These are phyloP conservation scores for Phalloptychus januarius DNA, from an alignment of 2,797 vertebrate genomes.

Conservation along the genomic window DNA sequence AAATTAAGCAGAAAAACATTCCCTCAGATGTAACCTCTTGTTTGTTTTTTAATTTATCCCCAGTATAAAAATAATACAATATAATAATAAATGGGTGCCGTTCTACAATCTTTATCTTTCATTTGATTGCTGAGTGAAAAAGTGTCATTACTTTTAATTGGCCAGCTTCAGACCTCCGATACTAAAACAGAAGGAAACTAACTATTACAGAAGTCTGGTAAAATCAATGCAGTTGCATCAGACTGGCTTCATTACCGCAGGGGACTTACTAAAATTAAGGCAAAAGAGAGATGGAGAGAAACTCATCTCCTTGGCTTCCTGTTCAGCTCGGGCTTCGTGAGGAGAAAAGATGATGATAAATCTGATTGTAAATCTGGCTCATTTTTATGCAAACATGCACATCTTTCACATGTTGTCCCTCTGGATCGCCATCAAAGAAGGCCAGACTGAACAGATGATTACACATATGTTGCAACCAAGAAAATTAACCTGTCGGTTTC, in stretches of 20 bases:
- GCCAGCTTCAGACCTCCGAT: slow-evolving; percentile 48
- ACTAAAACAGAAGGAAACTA: slow-evolving; percentile 37
- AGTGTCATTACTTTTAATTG: slow-evolving; percentile 35
- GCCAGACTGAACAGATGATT: slow-evolving; percentile 52
- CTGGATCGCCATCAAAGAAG: slow-evolving; percentile 22
- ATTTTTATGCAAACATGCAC: slow-evolving; percentile 33
- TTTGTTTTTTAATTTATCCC: not conserved
- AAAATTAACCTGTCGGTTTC: slow-evolving; percentile 51
- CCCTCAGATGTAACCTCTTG: not conserved
- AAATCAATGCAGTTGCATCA: slow-evolving; percentile 57
- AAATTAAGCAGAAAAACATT: slow-evolving; percentile 17
- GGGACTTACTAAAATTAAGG: slow-evolving; percentile 57
- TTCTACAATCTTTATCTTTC: slow-evolving; percentile 1
- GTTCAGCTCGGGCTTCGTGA: slow-evolving; percentile 21
- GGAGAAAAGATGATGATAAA: slow-evolving; percentile 11
- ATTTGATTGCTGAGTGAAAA: slow-evolving; percentile 13
- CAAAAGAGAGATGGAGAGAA: slow-evolving; percentile 30
- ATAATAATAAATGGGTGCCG: not conserved
- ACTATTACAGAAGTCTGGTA: slow-evolving; percentile 42
- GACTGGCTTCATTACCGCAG: slow-evolving; percentile 50
- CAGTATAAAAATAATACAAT: not conserved
- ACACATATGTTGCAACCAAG: slow-evolving; percentile 46
- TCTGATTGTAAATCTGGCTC: slow-evolving; percentile 24
- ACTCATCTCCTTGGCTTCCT: slow-evolving; percentile 25
- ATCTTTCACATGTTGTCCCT: slow-evolving; percentile 43